Conservation (phyloP, 2,888 invertebrate species). For the Gnatocerus cornutus region DNA sequence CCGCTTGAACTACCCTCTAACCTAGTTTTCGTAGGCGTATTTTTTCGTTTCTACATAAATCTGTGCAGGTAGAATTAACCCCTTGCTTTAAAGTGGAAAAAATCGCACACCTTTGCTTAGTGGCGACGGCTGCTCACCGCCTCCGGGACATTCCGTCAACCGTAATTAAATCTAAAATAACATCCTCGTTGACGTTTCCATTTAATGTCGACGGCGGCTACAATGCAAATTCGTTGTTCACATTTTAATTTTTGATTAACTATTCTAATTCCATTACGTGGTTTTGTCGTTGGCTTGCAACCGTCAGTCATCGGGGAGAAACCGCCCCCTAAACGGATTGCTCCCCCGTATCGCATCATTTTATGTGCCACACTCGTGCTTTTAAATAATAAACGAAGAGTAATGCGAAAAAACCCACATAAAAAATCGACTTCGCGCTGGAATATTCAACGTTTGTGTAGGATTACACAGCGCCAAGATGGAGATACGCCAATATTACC, state of each 20-base stretch:
- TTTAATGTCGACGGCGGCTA: slow-evolving; percentile 28
- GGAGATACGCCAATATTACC: neutral
- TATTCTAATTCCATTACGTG: slow-evolving; percentile 29
- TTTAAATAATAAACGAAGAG: slow-evolving; percentile 31
- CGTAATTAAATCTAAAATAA: slow-evolving; percentile 37
- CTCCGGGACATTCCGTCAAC: slow-evolving; percentile 16
- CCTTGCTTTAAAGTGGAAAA: slow-evolving; percentile 1
- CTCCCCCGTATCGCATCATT: slow-evolving; percentile 24
- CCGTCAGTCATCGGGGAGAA: slow-evolving; percentile 14
- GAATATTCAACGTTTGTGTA: slow-evolving; percentile 22
- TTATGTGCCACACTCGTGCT: slow-evolving; percentile 23
- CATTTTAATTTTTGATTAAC: slow-evolving; percentile 40
- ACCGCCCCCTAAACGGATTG: slow-evolving; percentile 34
- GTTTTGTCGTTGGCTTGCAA: slow-evolving; percentile 26
- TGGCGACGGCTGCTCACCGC: neutral
- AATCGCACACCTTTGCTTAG: slow-evolving; percentile 14
- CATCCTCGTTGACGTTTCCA: slow-evolving; percentile 32
- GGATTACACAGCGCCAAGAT: slow-evolving; percentile 17
- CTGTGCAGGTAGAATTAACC: slow-evolving; percentile 10
- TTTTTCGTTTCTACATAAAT: neutral
- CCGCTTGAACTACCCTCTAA: neutral
- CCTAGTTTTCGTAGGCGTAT: neutral
- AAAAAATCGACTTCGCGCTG: slow-evolving; percentile 25
- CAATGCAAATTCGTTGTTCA: slow-evolving; percentile 36
- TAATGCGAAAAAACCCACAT: slow-evolving; percentile 22